Percentiles rank a stretch among this genome's conserved stretches.
These are phyloP conservation scores for Spizaetus ornatus DNA, from an alignment of 2,113 vertebrate species.

Conservation along the genomic window DNA sequence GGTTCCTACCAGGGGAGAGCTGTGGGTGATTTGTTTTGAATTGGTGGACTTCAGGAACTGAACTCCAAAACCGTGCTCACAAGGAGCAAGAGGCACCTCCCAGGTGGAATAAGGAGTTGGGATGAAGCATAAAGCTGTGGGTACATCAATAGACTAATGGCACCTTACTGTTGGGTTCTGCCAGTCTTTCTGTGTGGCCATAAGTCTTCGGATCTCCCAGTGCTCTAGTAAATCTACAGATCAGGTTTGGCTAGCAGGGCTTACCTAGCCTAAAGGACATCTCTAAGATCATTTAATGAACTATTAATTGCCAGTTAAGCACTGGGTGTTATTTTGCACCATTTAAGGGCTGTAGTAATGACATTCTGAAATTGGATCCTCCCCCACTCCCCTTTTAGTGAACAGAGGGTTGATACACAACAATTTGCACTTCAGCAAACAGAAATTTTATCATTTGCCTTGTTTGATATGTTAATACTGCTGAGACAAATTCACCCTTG, in stretches of 20 bases:
- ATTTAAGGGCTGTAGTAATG: not conserved
- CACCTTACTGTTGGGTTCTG: not conserved
- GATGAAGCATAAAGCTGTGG: not conserved
- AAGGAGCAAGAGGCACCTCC: not conserved
- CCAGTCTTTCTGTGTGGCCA: accelerated
- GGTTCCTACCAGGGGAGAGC: not conserved
- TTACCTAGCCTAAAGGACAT: not conserved
- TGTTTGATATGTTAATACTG: not conserved
- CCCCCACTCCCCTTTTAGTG: accelerated
- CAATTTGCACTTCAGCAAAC: not conserved
- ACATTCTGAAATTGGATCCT: not conserved
- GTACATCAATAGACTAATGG: not conserved
- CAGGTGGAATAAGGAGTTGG: not conserved
- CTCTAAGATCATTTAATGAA: not conserved
- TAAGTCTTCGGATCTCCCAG: not conserved
- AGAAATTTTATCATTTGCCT: not conserved
- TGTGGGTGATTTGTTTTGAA: not conserved
- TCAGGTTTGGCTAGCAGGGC: not conserved
- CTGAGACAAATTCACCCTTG: not conserved
- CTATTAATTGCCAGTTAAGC: not conserved
- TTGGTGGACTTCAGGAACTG: not conserved
- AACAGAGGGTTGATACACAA: not conserved
- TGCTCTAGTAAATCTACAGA: not conserved
- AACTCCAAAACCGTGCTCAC: not conserved
- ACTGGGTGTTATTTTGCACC: not conserved